Percentiles rank a stretch among this genome's conserved stretches.
phyloP scores from a whole-genome alignment of 1,140 invertebrate genomes.

The Drosophila fuyamai region DNA sequence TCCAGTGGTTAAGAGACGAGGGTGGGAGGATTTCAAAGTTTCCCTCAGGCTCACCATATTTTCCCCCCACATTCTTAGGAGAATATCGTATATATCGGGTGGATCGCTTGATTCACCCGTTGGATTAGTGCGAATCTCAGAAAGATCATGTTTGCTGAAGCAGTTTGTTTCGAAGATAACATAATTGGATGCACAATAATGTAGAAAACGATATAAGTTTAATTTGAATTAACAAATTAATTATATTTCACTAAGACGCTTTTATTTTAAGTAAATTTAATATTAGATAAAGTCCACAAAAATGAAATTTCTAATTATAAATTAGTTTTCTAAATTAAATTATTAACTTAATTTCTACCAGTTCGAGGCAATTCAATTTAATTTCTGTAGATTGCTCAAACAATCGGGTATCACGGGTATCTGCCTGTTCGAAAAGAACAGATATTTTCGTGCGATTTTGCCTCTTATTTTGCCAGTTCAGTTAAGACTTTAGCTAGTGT shows the following conservation, averaged over 20 bases:
- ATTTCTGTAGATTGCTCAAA: no score
- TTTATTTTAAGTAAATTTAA: no score
- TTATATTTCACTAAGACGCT: no score
- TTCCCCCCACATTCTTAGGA: conserved; percentile 13
- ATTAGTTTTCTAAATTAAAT: no score
- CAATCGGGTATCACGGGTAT: no score
- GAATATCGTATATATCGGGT: conserved; percentile 41
- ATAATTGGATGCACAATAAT: neutral
- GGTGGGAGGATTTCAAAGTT: conserved; percentile 66
- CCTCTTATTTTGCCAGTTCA: conserved; percentile 37
- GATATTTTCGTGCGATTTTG: neutral
- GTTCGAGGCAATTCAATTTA: no score
- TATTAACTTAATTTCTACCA: no score
- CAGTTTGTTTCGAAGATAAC: neutral
- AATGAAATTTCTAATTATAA: no score
- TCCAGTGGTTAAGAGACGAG: conserved; percentile 57
- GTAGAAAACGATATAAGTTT: no score
- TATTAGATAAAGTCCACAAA: no score
- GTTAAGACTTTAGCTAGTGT: conserved; percentile 65
- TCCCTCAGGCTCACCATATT: conserved; percentile 2
- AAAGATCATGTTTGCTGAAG: neutral
- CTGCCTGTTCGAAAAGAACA: no score
- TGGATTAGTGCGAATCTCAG: neutral
- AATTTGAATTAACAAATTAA: no score
- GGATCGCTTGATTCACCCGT: conserved; percentile 31